These are phyloP conservation scores for Tortrix viridana DNA, from an alignment of 2,888 invertebrate genomes.

Conservation along the genomic window DNA sequence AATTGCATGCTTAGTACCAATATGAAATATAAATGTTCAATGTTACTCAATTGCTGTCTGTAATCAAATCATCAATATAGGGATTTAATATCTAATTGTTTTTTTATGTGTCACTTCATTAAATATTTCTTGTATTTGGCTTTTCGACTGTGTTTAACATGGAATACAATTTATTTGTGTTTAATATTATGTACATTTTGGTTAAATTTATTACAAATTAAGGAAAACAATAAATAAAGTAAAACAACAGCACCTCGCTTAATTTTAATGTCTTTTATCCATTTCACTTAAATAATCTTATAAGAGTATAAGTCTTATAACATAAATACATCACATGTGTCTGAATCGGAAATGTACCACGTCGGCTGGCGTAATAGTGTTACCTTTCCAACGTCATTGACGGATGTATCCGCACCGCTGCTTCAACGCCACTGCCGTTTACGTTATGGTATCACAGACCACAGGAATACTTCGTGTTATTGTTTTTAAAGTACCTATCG, in stretches of 20 bases:
- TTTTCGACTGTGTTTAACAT: constrained; percentile 14
- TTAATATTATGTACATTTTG: constrained; percentile 29
- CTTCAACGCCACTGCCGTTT: no score
- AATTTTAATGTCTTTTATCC: background rate
- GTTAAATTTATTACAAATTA: constrained; percentile 26
- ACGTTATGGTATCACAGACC: no score
- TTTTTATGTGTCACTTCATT: background rate
- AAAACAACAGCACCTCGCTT: constrained; percentile 14
- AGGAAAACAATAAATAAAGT: constrained; percentile 16
- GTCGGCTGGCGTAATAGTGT: no score
- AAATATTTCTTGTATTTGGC: background rate
- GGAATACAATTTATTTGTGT: constrained; percentile 13
- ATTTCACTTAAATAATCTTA: no score
- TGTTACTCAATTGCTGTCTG: constrained; percentile 17
- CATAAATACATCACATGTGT: no score
- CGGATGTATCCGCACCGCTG: no score
- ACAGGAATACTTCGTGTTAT: no score
- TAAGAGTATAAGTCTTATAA: no score
- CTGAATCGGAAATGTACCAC: no score
- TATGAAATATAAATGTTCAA: constrained; percentile 3
- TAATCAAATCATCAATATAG: constrained; percentile 8
- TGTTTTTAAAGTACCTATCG: no score
- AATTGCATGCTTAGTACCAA: background rate
- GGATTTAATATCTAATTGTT: background rate
- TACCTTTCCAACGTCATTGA: no score